These are phyloP conservation scores for Synodontis membranacea DNA, from an alignment of 2,113 vertebrate genomes.

Conservation along the genomic window DNA sequence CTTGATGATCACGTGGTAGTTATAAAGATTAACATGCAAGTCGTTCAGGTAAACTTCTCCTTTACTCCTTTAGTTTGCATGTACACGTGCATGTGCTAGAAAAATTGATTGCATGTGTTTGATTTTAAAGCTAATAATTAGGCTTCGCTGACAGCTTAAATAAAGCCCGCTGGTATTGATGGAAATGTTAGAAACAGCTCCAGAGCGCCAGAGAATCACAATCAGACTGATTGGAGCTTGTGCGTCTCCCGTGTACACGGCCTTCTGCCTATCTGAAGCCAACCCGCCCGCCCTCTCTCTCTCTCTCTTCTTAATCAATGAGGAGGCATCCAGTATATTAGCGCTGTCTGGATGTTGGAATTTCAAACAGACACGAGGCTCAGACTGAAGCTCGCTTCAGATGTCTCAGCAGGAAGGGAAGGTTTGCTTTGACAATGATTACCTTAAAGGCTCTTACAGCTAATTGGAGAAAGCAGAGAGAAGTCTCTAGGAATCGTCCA, in stretches of 20 bases:
- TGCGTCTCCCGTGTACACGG: constrained; percentile 45
- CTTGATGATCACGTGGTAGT: background rate
- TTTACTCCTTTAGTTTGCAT: too few relatives aligned
- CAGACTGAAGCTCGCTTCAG: constrained; percentile 52
- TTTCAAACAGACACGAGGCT: constrained; percentile 59
- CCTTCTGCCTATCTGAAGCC: constrained; percentile 58
- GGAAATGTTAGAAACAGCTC: constrained; percentile 61
- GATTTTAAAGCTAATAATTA: constrained; percentile 75
- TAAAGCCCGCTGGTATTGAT: constrained; percentile 75
- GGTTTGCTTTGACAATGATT: constrained; percentile 57
- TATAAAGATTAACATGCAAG: background rate
- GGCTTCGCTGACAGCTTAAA: constrained; percentile 73
- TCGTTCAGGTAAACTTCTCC: background rate
- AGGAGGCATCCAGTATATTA: constrained; percentile 67
- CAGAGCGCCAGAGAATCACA: constrained; percentile 58
- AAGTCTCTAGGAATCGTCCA: constrained; percentile 65
- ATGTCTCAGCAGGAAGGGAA: constrained; percentile 54
- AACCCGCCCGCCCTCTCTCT: constrained; percentile 47
- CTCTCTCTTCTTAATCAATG: constrained; percentile 62
- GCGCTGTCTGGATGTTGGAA: constrained; percentile 57
- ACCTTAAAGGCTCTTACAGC: constrained; percentile 68
- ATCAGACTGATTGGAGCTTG: constrained; percentile 60
- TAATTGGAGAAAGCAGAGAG: constrained; percentile 73
- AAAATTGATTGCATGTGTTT: constrained; percentile 76
- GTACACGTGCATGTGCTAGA: too few relatives aligned